Base-by-base conservation (phyloP, 2,888 invertebrate species). In the Ariolimax columbianus region DNA sequence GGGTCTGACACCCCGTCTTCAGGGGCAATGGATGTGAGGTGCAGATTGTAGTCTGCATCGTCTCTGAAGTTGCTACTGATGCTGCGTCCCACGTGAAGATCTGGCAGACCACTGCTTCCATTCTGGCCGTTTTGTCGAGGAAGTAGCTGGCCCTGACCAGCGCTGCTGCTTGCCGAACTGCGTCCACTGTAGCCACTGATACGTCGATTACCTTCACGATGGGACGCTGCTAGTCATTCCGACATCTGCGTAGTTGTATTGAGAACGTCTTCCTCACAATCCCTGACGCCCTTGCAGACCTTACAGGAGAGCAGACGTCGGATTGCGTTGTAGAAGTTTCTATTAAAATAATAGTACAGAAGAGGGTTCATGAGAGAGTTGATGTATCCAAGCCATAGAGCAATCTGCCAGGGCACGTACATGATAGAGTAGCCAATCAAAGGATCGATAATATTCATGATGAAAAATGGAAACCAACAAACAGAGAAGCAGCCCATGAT, bases 341-440 rank as follows among this genome's bases (percentile, higher is more conserved):
- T 92, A 82, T 95, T 91, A 92, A 95, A 90, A 94, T 95, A 90
- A 26, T 96, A 96, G 93, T 96, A 96, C 86, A 96, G 96, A 72
- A 96, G 94, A 0, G 96, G 96, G 91, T 96, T 96, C 87, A 96
- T 95, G 38, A 96, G 95, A 19, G 93, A 93, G 84, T 93, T 93
- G 11, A 92, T 89, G 85, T 93, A 93, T 7, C 93, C 93, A 26
- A 93, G 88, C 93, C 93, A 93, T 55, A 92, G 83, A 0, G 92
- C 93, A 43, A 91, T 89, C 40, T 89, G 90, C 92, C 91, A 92
- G 9, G 91, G 88, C 33, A 87, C 89, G 86, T 92, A 92, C 33
- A 90, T 91, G 70, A 92, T 91, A 84, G 88, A 88, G 87, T 93
- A 92, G 14, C 91, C 91, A 40, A 93, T 90, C 33, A 93, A 86